phyloP scores from a whole-genome alignment of 2,888 invertebrate genomes.

The Callinectes sapidus region DNA sequence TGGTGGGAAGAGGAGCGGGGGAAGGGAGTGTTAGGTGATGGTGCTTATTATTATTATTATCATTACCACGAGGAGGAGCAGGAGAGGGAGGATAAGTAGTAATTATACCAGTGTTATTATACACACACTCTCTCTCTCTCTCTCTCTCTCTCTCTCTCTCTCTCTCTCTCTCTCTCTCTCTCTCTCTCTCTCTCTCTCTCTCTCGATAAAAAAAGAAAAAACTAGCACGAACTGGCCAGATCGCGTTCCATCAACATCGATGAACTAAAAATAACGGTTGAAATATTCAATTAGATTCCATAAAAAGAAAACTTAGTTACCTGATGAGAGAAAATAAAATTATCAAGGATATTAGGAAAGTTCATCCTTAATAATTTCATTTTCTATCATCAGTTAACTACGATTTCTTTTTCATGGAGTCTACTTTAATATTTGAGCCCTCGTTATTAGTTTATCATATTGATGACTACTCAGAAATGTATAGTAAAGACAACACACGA shows the following conservation, averaged over 20 bases:
- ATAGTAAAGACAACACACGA: not conserved
- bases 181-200: not conserved
- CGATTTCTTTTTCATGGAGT: no score
- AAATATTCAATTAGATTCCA: not conserved
- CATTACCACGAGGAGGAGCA: not conserved
- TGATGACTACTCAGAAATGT: not conserved
- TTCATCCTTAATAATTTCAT: no score
- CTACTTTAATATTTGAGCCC: no score
- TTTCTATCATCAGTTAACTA: no score
- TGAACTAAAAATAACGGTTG: not conserved
- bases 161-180: constrained; percentile 1
- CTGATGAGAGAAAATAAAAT: not conserved
- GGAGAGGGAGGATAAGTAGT: not conserved
- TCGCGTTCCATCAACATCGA: not conserved
- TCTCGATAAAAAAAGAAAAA: no score
- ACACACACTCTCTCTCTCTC: no score
- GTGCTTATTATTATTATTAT: no score
- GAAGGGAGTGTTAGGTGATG: not conserved
- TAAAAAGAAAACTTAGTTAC: not conserved
- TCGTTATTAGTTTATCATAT: not conserved
- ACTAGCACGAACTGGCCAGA: not conserved
- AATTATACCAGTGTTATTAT: not conserved
- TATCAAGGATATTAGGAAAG: no score
- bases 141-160: constrained; percentile 1
- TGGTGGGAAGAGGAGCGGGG: not conserved